These are phyloP conservation scores for Heliconius charithonia DNA, from an alignment of 2,888 invertebrate genomes.

Conservation along the genomic window DNA sequence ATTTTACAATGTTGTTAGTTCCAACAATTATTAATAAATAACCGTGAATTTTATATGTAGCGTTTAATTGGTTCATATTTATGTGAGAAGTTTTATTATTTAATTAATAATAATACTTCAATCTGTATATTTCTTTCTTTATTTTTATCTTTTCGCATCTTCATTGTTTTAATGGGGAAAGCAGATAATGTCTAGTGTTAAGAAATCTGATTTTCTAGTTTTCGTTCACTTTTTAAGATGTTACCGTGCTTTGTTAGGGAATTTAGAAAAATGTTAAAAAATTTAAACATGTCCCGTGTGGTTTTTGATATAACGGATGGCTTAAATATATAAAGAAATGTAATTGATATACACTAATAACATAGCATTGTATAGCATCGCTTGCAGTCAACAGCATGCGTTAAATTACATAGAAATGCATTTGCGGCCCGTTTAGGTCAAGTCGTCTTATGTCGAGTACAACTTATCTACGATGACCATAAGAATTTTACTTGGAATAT, in stretches of 20 bases:
- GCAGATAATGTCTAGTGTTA: neutral
- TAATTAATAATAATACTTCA: neutral
- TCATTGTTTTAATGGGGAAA: neutral
- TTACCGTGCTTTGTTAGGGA: neutral
- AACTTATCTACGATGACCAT: constrained; percentile 24
- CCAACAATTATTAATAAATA: neutral
- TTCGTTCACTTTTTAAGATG: neutral
- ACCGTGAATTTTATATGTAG: neutral
- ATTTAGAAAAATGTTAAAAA: neutral
- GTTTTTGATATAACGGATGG: neutral
- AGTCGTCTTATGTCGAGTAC: constrained; percentile 27
- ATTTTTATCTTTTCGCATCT: neutral
- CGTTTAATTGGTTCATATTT: neutral
- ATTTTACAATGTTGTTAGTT: neutral
- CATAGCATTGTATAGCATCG: neutral
- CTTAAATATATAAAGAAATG: neutral
- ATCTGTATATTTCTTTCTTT: neutral
- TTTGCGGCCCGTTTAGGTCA: constrained; percentile 28
- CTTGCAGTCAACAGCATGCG: constrained; percentile 8
- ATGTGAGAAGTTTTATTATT: neutral
- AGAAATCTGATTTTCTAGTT: neutral
- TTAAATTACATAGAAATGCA: constrained; percentile 17
- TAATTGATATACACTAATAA: neutral
- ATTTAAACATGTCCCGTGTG: neutral
- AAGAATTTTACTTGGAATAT: constrained; percentile 19